Evolutionary conservation across 2,888 invertebrate species (phyloP), one percentile per base, ranked within the genome.

Genomic region (Acronicta alni): DNA sequence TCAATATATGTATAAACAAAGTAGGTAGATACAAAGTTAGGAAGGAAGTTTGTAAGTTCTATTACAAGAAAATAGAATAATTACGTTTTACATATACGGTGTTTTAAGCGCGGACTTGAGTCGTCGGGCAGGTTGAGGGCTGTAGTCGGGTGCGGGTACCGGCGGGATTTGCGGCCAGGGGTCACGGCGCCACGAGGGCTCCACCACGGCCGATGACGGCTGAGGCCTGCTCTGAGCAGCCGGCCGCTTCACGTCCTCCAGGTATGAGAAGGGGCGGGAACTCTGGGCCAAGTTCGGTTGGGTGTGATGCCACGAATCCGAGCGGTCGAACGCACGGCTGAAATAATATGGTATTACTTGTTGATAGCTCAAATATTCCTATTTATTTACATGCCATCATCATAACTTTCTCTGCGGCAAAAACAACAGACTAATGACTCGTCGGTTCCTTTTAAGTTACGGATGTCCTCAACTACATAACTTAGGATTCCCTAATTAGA

Each of bases 91-190:
- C 77, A 84, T 79, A 54, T 87, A 89, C 10, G 79, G 83, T 10
- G 89, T 79, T 66, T 92, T 92, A 2, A 92, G 78, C 0, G 89
- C 91, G 2, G 92, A 89, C 64, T 92, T 92, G n/a, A 92, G 85
- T n/a, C 88, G 72, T 14, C 91, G 74, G 0, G 83, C 81, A 2
- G 80, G 69, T 0, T 77, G 76, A 0, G 92, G 92, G 69, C 91
- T 91, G 61, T 92, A 92, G 74, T 92, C 92, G 0, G 92, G 92
- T 0, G 81, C 87, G 0, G 92, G 92, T 0, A 91, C 81, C 0
- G 82, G 81, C 0, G 90, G 83, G 12, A 41, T 45, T 9, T 62
- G 65, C 0, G 76, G 81, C 85, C 85, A 85, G 3, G 73, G 70
- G 41, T 85, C 83, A 3, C 84, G 84, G 2, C 81, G 80, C 87